Evolutionary conservation across 2,797 vertebrate genomes (phyloP).

Genomic region (Anableps anableps): DNA sequence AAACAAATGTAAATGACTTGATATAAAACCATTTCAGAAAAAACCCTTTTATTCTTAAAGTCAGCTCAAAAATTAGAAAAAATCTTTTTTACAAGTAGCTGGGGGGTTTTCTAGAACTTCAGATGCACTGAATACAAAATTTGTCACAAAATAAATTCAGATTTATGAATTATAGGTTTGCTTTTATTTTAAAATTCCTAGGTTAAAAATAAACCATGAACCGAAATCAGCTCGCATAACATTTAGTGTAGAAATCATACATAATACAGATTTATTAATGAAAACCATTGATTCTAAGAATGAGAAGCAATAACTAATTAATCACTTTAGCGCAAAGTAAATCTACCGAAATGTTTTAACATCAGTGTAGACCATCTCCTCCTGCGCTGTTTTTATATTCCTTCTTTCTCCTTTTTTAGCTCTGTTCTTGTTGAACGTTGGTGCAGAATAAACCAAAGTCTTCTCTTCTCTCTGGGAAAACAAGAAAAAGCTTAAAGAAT

Average conservation of each 20-base stretch:
- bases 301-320: background rate
- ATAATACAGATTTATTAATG: background rate
- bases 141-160: background rate
- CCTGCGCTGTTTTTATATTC: background rate
- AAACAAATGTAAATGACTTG: too few relatives aligned
- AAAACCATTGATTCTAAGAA: background rate
- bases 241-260: background rate
- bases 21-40: too few relatives aligned
- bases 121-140: background rate
- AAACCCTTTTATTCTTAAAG: background rate
- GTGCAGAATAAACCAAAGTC: slow-evolving; percentile 5
- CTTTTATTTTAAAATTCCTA: background rate
- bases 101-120: background rate
- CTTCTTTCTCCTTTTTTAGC: background rate
- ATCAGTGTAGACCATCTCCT: background rate
- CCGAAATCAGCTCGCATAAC: background rate
- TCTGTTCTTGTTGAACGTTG: background rate
- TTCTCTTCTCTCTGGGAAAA: background rate
- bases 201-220: background rate
- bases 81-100: background rate
- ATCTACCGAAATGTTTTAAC: background rate
- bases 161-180: background rate
- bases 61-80: background rate
- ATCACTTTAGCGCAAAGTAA: background rate
- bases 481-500: background rate